Evolutionary conservation across 2,113 vertebrate genomes (phyloP).

Genomic region (Pseudonaja textilis): DNA sequence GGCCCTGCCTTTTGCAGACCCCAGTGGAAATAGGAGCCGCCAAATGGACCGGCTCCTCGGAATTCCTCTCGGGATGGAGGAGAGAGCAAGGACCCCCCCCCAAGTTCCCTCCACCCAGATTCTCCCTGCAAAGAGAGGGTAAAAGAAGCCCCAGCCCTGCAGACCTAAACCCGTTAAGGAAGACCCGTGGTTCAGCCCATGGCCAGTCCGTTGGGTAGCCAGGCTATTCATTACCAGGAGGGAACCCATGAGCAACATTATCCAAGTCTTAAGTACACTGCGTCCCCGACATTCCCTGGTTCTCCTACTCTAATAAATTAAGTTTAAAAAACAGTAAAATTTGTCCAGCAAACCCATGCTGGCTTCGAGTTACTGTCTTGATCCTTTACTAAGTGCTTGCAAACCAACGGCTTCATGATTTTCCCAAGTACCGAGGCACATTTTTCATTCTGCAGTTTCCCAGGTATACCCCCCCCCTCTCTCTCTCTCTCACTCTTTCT

Average conservation of each 20-base stretch:
- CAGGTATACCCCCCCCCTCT: accelerated
- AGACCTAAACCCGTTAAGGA: neutral
- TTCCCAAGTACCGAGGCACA: neutral
- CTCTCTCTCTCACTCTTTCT: too few species aligned
- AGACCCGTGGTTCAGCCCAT: too few species aligned
- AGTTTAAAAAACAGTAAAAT: neutral
- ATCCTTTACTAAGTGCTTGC: neutral
- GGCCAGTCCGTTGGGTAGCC: neutral
- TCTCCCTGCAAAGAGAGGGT: too few species aligned
- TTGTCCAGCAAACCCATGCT: neutral
- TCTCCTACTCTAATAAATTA: neutral
- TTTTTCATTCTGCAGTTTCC: neutral
- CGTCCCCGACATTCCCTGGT: neutral
- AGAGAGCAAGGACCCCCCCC: too few species aligned
- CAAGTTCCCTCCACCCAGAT: too few species aligned
- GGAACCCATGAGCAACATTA: neutral
- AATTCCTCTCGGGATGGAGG: too few species aligned
- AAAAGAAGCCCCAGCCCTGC: too few species aligned
- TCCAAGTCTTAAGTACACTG: neutral
- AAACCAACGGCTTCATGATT: neutral
- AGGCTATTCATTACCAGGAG: neutral
- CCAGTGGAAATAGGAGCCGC: too few species aligned
- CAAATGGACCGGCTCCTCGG: too few species aligned
- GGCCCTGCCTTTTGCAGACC: too few species aligned
- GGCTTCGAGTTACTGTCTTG: neutral